Percentiles rank a stretch among this genome's conserved stretches.
These are phyloP conservation scores for Megalops atlanticus DNA, from an alignment of 2,113 vertebrate genomes.

Conservation along the genomic window DNA sequence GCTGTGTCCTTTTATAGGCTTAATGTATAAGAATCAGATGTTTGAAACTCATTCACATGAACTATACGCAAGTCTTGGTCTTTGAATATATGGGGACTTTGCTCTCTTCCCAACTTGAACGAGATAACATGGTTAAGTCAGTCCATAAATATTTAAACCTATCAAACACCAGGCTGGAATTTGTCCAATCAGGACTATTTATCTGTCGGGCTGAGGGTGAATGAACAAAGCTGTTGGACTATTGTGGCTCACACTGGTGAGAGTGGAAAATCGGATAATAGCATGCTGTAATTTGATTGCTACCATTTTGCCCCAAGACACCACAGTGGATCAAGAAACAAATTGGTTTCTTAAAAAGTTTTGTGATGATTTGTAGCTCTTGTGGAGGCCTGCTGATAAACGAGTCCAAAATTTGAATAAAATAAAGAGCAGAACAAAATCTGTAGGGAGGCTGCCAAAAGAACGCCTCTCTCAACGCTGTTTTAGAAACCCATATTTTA, in stretches of 20 bases:
- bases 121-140: constrained; percentile 21
- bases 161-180: not conserved
- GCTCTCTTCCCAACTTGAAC: not conserved
- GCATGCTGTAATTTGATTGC: constrained; percentile 20
- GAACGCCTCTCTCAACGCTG: constrained; percentile 14
- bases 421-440: constrained; percentile 12
- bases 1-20: not conserved
- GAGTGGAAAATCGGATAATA: constrained; percentile 20
- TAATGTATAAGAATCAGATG: not conserved
- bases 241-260: not conserved
- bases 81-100: constrained; percentile 19
- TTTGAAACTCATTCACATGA: constrained; percentile 1
- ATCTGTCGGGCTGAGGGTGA: not conserved
- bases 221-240: not conserved
- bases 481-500: constrained; percentile 25
- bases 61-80: not conserved
- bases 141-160: constrained; percentile 29
- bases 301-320: constrained; percentile 29
- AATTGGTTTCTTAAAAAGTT: constrained; percentile 21
- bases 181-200: not conserved
- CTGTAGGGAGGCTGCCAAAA: constrained; percentile 16
- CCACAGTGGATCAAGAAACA: constrained; percentile 22
- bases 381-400: constrained; percentile 10
- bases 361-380: constrained; percentile 13
- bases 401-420: constrained; percentile 14